Base-by-base conservation (phyloP, 1,140 invertebrate species). In the Drosophila truncata region DNA sequence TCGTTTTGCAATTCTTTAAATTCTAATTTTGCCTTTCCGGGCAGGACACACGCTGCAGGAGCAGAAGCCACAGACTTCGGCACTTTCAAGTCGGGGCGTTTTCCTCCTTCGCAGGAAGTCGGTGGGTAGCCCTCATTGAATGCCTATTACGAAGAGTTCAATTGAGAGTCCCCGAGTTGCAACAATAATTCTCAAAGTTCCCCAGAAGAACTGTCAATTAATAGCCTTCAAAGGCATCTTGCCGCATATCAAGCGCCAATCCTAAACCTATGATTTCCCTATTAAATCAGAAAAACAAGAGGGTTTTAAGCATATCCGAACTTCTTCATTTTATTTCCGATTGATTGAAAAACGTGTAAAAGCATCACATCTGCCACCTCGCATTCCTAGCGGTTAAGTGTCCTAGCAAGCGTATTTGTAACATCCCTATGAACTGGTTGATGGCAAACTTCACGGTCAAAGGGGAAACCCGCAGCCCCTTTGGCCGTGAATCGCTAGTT, bases 51-150 rank as follows among this genome's bases (percentile, higher is more conserved):
- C 81, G 66, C 83, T 71, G 83, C 71, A 82, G 83, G 79, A 76
- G 79, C 79, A 86, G 83, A 63, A 86, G 83, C 83, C 80, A 59
- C 65, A 80, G 66, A 49, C 70, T 77, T 88, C 47, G 47, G 61
- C 47, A 66, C 85, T 87, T 87, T 88, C 44, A 84, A 87, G 55
- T 87, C 66, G 16, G 7, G 20, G 65, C 61, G 44, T 66, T 62
- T 0, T 0, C 54, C n/a, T 50, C 49, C 61, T 87, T 87, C 74
- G 35, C n/a, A 25, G 31, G 85, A 87, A 88, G 80, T 60, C 84
- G 78, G 72, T 87, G 83, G 84, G 83, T 46, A 49, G 62, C 78
- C 58, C 60, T 66, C 58, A 72, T 72, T 41, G 44, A 50, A 42
- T 60, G 35, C 7, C 44, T 16, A 50, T 72, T 72, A 71, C 11